Conservation (phyloP, 1,140 invertebrate species). For the Lithobius niger region DNA sequence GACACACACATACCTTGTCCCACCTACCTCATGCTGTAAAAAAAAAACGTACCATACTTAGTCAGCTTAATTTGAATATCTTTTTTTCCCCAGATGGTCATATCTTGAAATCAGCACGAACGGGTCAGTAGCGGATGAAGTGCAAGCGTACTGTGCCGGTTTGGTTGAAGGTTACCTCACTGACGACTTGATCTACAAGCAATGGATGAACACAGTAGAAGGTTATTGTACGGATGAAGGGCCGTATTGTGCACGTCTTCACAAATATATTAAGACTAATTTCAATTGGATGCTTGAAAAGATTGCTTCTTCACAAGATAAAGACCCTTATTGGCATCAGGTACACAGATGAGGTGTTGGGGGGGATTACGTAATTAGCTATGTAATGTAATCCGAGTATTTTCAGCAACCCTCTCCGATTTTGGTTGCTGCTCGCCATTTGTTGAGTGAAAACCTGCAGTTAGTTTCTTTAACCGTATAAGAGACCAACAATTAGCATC, state of each 20-base stretch:
- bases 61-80: conserved; percentile 12
- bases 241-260: conserved; percentile 52
- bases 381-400: too few species aligned
- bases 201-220: conserved; percentile 62
- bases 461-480: too few species aligned
- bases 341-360: too few species aligned
- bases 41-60: too few species aligned
- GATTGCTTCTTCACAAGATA: conserved; percentile 34
- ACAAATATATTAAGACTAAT: conserved; percentile 49
- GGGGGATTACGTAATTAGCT: too few species aligned
- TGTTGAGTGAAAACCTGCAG: too few species aligned
- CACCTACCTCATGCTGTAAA: too few species aligned
- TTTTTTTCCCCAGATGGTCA: conserved; percentile 44
- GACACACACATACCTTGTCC: too few species aligned
- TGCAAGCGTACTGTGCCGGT: conserved; percentile 77
- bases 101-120: conserved; percentile 63
- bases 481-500: too few species aligned
- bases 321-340: conserved; percentile 66
- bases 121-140: conserved; percentile 44
- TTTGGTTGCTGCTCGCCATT: too few species aligned
- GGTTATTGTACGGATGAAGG: conserved; percentile 48
- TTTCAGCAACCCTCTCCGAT: too few species aligned
- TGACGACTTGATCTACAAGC: conserved; percentile 62
- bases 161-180: conserved; percentile 70
- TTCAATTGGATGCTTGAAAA: conserved; percentile 44